These are phyloP conservation scores for Papilio polytes DNA, from an alignment of 1,140 invertebrate genomes.

Conservation along the genomic window DNA sequence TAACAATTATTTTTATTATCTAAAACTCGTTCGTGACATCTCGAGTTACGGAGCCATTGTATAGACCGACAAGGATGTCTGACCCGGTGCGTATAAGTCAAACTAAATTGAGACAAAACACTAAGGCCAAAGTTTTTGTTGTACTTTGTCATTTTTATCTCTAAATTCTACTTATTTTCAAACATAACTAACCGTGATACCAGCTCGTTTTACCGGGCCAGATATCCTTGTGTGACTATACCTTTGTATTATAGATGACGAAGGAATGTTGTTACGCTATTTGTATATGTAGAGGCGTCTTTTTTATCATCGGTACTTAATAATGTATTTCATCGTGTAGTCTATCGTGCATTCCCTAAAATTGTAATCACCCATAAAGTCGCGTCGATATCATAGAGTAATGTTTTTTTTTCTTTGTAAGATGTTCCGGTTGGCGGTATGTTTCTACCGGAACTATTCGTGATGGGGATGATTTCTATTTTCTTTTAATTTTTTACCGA, in stretches of 20 bases:
- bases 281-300: conserved; percentile 68
- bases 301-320: conserved; percentile 78
- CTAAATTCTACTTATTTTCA: too few species aligned
- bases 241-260: conserved; percentile 65
- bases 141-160: too few species aligned
- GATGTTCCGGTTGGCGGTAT: conserved; percentile 71
- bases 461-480: conserved; percentile 58
- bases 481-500: conserved; percentile 55
- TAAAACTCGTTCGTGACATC: conserved; percentile 65
- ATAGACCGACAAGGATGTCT: too few species aligned
- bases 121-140: too few species aligned
- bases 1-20: conserved; percentile 79
- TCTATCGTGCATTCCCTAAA: conserved; percentile 79
- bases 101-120: too few species aligned
- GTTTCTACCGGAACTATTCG: conserved; percentile 65
- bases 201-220: too few species aligned
- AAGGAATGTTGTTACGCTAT: conserved; percentile 58
- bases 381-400: conserved; percentile 76
- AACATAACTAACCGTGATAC: too few species aligned
- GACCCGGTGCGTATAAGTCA: too few species aligned
- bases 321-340: conserved; percentile 78
- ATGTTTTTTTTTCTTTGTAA: conserved; percentile 78
- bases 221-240: conserved; percentile 31
- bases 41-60: conserved; percentile 46
- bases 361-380: conserved; percentile 76